Evolutionary conservation across 2,888 invertebrate species (phyloP), one percentile per base, ranked within the genome.

Genomic region (Lucinisca nassula): DNA sequence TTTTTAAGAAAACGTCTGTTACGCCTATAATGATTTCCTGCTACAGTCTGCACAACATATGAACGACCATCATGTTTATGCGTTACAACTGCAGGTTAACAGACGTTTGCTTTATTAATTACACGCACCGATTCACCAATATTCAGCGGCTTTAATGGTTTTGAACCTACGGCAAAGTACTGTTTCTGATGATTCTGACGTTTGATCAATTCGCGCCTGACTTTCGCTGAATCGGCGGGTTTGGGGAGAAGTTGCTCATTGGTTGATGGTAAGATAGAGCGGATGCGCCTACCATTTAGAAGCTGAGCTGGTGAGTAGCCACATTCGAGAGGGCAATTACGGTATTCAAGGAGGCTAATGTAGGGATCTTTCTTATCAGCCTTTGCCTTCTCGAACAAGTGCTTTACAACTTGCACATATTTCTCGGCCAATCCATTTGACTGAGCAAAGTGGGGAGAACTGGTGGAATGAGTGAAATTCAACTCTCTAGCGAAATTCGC

Each of bases 341-440:
- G 38, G 58, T 84, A 88, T 27, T 77, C 85, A 10, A 91, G 79
- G 2, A 88, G 21, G 14, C 70, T 72, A n/a, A 89, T 17, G 24
- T 82, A 79, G 0, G 82, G 79, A 45, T 89, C 83, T 37, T 73
- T 30, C 8, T 80, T 51, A 58, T 78, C 74, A n/a, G 38, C 74
- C 27, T 78, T 81, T 0, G 83, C 61, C 45, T 88, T 90, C 4
- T 21, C 45, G 10, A 92, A 67, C 0, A 93, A 32, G 12, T 45
- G 38, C 61, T 93, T 92, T 0, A 86, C 77, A 0, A 77, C 91
- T 74, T 91, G 85, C 0, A 93, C 92, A 21, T 79, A 82, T 35
- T 55, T 78, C 49, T 92, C 92, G 8, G 89, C 91, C 12, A 91
- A 76, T 14, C 92, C 90, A 79, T 92, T 93, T 14, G 84, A 81